Evolutionary conservation across 2,797 vertebrate genomes (phyloP).

Genomic region (Catamblyrhynchus diadema): DNA sequence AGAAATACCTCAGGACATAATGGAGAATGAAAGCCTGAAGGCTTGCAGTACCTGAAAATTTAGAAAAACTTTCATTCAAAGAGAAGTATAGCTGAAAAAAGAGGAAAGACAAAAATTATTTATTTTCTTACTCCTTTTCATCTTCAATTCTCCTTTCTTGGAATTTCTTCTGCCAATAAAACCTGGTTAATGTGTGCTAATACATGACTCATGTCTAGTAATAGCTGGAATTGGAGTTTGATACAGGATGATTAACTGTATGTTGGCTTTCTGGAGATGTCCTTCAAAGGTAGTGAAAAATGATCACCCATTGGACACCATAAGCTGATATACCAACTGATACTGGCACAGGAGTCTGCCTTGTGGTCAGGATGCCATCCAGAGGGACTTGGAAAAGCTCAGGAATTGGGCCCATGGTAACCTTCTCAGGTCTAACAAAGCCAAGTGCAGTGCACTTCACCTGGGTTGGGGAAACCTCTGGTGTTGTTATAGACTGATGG

Average conservation of each 20-base stretch:
- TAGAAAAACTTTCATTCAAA: neutral
- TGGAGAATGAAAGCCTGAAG: neutral
- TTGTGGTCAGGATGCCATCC: neutral
- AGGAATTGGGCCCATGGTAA: neutral
- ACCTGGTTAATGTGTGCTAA: neutral
- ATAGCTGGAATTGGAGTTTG: neutral
- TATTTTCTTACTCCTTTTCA: neutral
- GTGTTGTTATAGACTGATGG: neutral
- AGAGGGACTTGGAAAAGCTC: neutral
- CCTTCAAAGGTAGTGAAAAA: neutral
- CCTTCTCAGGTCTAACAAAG: neutral
- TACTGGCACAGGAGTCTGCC: neutral
- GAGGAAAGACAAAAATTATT: neutral
- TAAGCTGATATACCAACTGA: neutral
- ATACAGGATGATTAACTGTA: neutral
- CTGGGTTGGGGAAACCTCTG: rapidly evolving
- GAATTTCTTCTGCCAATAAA: neutral
- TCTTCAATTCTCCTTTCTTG: neutral
- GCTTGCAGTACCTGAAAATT: neutral
- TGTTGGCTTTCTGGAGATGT: neutral
- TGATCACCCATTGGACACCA: neutral
- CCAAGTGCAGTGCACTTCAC: too few relatives aligned
- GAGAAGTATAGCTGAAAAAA: neutral
- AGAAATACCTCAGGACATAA: neutral
- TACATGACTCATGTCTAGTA: rapidly evolving